Percentiles rank a stretch among this genome's conserved stretches.
Conservation (phyloP, 2,113 vertebrate species). For the Prochilodus magdalenae region DNA sequence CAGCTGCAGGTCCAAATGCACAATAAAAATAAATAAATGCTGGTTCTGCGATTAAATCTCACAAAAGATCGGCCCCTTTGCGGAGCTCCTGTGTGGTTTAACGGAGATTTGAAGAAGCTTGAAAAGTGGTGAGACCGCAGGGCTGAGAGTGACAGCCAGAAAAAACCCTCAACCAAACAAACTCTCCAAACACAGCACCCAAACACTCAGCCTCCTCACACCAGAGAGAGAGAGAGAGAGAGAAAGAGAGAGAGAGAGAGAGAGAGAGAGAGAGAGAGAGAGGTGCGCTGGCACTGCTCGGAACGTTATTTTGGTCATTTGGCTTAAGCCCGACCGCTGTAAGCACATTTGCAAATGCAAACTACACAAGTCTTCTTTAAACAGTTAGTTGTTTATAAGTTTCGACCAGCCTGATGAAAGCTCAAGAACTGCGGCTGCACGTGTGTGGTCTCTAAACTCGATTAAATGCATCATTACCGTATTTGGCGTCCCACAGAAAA, state of each 20-base stretch:
- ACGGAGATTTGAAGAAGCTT: no score
- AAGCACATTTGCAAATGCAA: not conserved
- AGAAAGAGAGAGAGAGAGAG: not conserved
- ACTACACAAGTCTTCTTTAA: not conserved
- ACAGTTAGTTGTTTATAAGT: no score
- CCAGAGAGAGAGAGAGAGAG: not conserved
- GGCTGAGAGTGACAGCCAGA: conserved; percentile 32
- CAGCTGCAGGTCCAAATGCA: no score
- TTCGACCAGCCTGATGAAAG: not conserved
- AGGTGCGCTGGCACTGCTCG: not conserved
- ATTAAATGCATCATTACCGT: conserved; percentile 68
- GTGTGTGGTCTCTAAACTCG: not conserved
- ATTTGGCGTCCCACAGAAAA: conserved; percentile 84
- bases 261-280: not conserved
- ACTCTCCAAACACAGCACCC: conserved; percentile 38
- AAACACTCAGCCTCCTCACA: not conserved
- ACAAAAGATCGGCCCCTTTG: not conserved
- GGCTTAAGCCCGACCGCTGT: not conserved
- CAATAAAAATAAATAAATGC: no score
- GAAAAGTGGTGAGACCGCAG: conserved; percentile 42
- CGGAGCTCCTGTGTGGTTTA: conserved; percentile 7
- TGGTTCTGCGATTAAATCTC: no score
- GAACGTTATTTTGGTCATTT: not conserved
- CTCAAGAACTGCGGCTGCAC: not conserved
- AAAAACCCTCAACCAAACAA: conserved; percentile 59